Conservation (phyloP, 2,888 invertebrate genomes). For the Bimastos eiseni region DNA sequence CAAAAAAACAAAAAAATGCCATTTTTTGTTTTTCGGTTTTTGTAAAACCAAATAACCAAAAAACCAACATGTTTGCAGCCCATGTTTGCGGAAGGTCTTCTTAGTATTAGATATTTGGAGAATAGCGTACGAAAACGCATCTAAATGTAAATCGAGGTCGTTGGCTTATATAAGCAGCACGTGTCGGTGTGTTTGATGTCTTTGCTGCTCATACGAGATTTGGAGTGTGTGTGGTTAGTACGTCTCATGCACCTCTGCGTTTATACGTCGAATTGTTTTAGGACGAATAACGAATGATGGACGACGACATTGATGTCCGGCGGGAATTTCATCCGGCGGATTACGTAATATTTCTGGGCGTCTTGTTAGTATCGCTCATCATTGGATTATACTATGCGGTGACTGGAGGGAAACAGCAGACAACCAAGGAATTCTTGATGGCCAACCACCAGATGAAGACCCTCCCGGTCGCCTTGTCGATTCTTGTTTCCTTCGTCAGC, state of each 20-base stretch:
- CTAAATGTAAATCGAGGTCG: rapidly evolving
- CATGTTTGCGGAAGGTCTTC: neutral
- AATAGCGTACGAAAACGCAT: neutral
- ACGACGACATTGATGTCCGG: neutral
- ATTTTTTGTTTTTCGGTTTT: no score
- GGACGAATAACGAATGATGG: neutral
- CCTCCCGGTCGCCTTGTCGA: slow-evolving; percentile 44
- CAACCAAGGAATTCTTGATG: slow-evolving; percentile 43
- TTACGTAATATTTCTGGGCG: slow-evolving; percentile 38
- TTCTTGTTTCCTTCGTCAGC: slow-evolving; percentile 46
- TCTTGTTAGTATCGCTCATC: slow-evolving; percentile 36
- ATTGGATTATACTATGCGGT: slow-evolving; percentile 46
- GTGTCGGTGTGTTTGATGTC: neutral
- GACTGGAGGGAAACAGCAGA: slow-evolving; percentile 42
- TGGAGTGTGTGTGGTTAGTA: neutral
- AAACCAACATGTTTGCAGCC: no score
- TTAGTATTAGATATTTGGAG: neutral
- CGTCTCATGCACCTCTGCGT: neutral
- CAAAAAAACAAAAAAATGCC: no score
- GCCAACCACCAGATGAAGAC: slow-evolving; percentile 42
- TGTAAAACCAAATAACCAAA: no score
- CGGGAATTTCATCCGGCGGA: slow-evolving; percentile 39
- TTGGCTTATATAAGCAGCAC: neutral
- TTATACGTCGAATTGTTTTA: neutral
- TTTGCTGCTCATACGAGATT: neutral